Base-by-base conservation (phyloP, 2,113 vertebrate genomes). In the Cisticola juncidis region DNA sequence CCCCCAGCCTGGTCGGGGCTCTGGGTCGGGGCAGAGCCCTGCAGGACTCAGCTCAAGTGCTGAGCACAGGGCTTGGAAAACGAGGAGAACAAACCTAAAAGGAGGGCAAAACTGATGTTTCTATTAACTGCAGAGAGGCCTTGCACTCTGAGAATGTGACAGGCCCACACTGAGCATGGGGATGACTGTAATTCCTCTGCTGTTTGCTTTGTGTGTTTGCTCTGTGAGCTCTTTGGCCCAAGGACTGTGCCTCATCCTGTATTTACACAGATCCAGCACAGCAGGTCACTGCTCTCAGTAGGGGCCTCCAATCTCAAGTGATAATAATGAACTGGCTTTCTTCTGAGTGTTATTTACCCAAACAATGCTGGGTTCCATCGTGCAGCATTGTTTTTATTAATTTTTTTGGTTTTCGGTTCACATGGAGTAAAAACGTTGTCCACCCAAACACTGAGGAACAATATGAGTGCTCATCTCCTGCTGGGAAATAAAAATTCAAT, bases 121-220 rank as follows among this genome's bases (percentile, higher is more conserved):
- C 82, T 69, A 40, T 88, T 86, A 92, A 26, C 47, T 54, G 47
- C 18, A 68, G 62, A 91, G 70, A 47, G 65, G 20, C 54, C 65
- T 69, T 2, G 6, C 24, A 4, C 82, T 78, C 31, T 4, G 36
- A 57, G 81, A 61, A 14, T 51, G 69, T 65, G 91, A 64, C 20
- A 58, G 88, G 58, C 48, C 31, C 38, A 44, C 51, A 14, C 18
- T 35, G 86, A 68, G 47, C 33, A 17, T 68, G 62, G 77, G 76
- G 56, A n/a, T 70, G 78, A 64, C 47, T 50, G 64, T 78, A 88
- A 88, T 96, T 88, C 65, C 77, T 93, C 80, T 42, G 5, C 36
- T 92, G 83, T 96, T 97, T 96, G 76, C 93, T 93, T 64, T 94
- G 80, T 65, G 82, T 96, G 72, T 96, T 97, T 94, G 80, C 76